These are phyloP conservation scores for Ganaspis brasiliensis DNA, from an alignment of 2,888 invertebrate genomes.

Conservation along the genomic window DNA sequence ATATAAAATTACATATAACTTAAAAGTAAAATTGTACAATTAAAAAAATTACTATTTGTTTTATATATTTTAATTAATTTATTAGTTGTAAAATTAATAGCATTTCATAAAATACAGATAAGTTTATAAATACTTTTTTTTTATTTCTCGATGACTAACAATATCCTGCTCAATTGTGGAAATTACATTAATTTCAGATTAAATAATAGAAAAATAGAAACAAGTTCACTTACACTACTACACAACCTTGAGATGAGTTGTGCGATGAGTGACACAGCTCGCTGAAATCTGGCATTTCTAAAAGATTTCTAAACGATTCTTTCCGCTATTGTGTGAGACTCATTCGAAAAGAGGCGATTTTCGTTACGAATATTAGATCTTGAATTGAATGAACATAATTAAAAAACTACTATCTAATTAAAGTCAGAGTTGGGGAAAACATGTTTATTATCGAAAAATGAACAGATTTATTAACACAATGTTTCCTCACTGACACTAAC, in stretches of 20 bases:
- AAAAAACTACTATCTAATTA: neutral
- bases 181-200: neutral
- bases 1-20: no score
- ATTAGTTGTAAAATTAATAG: no score
- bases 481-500: slow-evolving; percentile 8
- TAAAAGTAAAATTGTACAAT: no score
- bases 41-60: no score
- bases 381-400: neutral
- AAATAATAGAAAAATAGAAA: neutral
- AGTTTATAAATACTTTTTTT: no score
- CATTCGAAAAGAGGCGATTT: neutral
- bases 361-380: neutral
- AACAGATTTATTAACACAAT: neutral
- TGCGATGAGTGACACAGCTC: neutral
- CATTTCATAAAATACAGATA: no score
- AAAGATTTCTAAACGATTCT: neutral
- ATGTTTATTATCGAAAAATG: neutral
- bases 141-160: no score
- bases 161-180: no score
- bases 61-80: no score
- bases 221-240: slow-evolving; percentile 5
- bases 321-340: neutral
- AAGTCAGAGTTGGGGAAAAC: neutral
- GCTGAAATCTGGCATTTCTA: neutral
- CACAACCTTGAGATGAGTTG: neutral